These are phyloP conservation scores for Hirundo rustica DNA, from an alignment of 2,797 vertebrate species.

Conservation along the genomic window DNA sequence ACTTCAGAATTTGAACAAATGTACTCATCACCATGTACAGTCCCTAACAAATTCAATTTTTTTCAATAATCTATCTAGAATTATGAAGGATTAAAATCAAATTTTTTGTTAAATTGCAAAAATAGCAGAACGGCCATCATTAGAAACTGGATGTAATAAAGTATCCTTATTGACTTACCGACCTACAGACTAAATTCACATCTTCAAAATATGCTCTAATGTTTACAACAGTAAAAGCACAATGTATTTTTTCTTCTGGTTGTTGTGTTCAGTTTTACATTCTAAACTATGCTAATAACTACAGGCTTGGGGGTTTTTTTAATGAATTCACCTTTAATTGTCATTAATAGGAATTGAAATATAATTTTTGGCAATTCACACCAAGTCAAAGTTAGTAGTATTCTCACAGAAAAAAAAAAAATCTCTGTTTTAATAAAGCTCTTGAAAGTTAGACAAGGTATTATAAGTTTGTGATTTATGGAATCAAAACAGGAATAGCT, in stretches of 20 bases:
- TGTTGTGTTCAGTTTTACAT: not conserved
- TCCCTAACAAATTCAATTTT: not conserved
- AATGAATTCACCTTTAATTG: not conserved
- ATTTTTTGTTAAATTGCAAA: not conserved
- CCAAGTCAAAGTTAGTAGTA: not conserved
- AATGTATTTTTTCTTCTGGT: not conserved
- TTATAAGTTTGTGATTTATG: not conserved
- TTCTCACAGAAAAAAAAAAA: not conserved
- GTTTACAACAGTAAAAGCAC: not conserved
- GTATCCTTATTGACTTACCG: not conserved
- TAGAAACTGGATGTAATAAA: not conserved
- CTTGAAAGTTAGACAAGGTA: not conserved
- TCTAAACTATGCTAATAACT: not conserved
- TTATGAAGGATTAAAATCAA: not conserved
- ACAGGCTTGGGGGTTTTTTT: not conserved
- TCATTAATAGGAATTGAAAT: not conserved
- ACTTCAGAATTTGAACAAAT: not conserved
- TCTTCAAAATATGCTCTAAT: not conserved
- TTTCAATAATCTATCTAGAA: not conserved
- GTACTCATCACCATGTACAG: not conserved
- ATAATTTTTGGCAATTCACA: not conserved
- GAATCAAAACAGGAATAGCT: not conserved
- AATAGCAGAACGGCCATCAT: not conserved
- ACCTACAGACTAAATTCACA: not conserved
- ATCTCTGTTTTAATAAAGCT: not conserved